These are phyloP conservation scores for Bovichtus variegatus DNA, from an alignment of 2,797 vertebrate species.

Conservation along the genomic window DNA sequence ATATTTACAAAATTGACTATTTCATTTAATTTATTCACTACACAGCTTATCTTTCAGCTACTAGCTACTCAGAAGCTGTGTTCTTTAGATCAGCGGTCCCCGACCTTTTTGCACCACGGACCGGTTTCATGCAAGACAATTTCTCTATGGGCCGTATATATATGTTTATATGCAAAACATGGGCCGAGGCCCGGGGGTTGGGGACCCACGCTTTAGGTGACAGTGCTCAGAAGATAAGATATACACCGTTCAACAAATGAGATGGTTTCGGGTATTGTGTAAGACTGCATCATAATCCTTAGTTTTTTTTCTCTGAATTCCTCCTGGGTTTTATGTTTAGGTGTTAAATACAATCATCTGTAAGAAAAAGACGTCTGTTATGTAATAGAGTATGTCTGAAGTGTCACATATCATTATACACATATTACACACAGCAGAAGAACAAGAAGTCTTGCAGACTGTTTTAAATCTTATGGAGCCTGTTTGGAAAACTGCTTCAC, in stretches of 20 bases:
- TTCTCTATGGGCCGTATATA: too few species aligned
- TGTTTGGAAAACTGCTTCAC: not conserved
- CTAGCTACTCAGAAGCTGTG: not conserved
- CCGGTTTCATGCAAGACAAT: too few species aligned
- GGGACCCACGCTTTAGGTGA: too few species aligned
- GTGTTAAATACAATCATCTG: conserved; percentile 29
- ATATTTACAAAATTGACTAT: not conserved
- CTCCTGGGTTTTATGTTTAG: conserved; percentile 8
- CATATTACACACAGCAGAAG: not conserved
- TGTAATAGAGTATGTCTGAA: conserved; percentile 22
- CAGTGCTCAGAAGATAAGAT: conserved; percentile 22
- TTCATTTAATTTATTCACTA: not conserved
- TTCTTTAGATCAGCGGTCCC: too few species aligned
- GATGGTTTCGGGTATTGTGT: conserved; percentile 32
- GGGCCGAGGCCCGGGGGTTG: too few species aligned
- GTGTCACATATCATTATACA: not conserved
- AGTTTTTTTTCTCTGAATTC: conserved; percentile 3
- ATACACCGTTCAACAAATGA: conserved; percentile 8
- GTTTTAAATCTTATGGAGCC: not conserved
- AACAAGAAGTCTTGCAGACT: not conserved
- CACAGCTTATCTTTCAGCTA: not conserved
- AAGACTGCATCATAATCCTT: conserved; percentile 4
- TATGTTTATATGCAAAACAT: too few species aligned
- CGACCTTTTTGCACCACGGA: too few species aligned
- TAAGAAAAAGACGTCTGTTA: conserved; percentile 4